Conservation (phyloP, 2,888 invertebrate genomes). For the Artemia sinica region DNA sequence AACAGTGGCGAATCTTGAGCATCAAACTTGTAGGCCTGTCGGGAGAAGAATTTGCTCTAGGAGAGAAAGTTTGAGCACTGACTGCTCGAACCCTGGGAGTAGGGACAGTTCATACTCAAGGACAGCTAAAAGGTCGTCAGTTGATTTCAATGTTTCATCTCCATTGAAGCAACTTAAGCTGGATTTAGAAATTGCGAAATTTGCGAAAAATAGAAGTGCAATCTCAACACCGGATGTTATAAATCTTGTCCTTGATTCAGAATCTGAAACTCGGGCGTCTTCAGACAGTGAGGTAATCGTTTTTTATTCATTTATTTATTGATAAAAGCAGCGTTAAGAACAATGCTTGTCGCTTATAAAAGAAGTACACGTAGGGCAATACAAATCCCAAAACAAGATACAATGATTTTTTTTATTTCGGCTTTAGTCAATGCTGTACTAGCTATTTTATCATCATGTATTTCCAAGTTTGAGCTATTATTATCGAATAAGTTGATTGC, state of each 20-base stretch:
- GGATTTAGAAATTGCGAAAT: background rate
- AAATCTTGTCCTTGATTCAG: background rate
- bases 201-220: background rate
- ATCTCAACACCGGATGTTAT: background rate
- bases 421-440: no score
- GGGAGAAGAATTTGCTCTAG: background rate
- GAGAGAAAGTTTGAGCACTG: background rate
- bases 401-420: no score
- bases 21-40: no score
- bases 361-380: no score
- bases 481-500: no score
- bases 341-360: no score
- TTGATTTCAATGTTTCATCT: background rate
- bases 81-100: background rate
- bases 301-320: no score
- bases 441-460: no score
- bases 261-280: background rate
- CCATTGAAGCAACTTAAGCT: background rate
- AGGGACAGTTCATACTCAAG: background rate
- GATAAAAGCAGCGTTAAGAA: no score
- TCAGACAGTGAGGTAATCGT: slow-evolving; percentile 9
- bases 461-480: no score
- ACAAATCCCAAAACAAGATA: no score
- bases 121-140: background rate
- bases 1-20: background rate